Conservation (phyloP, 35 echinoderm and acorn worm genomes). For the Anneissia japonica region DNA sequence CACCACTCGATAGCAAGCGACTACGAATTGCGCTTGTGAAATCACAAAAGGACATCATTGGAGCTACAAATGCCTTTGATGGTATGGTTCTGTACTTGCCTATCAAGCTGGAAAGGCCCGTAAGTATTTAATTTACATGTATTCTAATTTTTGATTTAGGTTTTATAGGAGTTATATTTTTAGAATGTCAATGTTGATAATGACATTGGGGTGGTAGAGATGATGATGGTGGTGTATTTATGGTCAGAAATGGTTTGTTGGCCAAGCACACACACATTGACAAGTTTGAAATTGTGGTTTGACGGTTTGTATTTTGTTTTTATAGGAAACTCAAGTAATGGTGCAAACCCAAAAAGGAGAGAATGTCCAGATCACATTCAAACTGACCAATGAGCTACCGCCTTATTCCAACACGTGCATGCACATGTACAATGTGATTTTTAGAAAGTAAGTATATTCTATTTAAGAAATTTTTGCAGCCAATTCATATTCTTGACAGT, state of each 20-base stretch:
- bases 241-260: too few relatives aligned
- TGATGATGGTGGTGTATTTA: too few relatives aligned
- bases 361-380: not conserved
- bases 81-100: slow-evolving; percentile 61
- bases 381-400: slow-evolving; percentile 29
- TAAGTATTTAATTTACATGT: slow-evolving; percentile 2
- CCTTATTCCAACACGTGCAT: slow-evolving; percentile 52
- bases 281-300: too few relatives aligned
- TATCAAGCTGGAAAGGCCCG: slow-evolving; percentile 48
- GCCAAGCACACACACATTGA: too few relatives aligned
- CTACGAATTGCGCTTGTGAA: slow-evolving; percentile 47
- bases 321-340: not conserved
- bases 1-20: slow-evolving; percentile 44
- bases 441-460: slow-evolving; percentile 65
- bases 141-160: too few relatives aligned
- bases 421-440: slow-evolving; percentile 84
- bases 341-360: not conserved
- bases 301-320: too few relatives aligned
- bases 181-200: too few relatives aligned
- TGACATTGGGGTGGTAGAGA: too few relatives aligned
- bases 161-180: too few relatives aligned
- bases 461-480: too few relatives aligned
- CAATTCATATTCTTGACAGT: too few relatives aligned
- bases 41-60: slow-evolving; percentile 24
- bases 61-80: slow-evolving; percentile 61